A percentile compares a stretch with the other conserved stretches of the same genome.
These are phyloP conservation scores for Chymomyza procnemis DNA, from an alignment of 2,888 invertebrate genomes.

Conservation along the genomic window DNA sequence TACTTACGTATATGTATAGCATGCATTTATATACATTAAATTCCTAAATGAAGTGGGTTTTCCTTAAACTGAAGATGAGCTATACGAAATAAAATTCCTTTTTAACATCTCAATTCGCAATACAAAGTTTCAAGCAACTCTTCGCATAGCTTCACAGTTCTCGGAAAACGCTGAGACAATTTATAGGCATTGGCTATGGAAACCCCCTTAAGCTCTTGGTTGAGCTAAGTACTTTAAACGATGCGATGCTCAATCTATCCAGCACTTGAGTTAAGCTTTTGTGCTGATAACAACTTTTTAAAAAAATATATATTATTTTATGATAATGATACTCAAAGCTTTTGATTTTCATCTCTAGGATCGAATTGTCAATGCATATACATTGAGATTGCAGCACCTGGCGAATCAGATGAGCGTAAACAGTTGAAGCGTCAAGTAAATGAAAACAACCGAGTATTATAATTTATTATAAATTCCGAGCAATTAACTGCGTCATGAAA, in stretches of 20 bases:
- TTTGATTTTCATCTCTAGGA: neutral
- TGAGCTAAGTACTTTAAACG: neutral
- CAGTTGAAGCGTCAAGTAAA: neutral
- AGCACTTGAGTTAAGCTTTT: neutral
- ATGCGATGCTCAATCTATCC: neutral
- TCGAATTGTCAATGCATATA: neutral
- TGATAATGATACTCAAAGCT: neutral
- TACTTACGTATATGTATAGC: too few relatives aligned
- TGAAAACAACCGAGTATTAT: neutral
- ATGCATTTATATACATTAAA: too few relatives aligned
- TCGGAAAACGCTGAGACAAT: neutral
- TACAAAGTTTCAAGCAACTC: neutral
- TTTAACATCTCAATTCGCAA: neutral
- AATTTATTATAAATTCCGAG: neutral
- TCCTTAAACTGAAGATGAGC: too few relatives aligned
- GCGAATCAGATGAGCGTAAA: neutral
- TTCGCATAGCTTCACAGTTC: neutral
- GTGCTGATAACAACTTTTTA: neutral
- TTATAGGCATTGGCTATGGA: neutral
- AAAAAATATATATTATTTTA: neutral
- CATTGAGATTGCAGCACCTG: neutral
- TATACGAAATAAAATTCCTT: too few relatives aligned
- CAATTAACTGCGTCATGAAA: constrained; percentile 2
- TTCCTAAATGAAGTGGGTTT: too few relatives aligned
- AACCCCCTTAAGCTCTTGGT: neutral